Base-by-base conservation (phyloP, 2,113 vertebrate species). In the Castor canadensis region DNA sequence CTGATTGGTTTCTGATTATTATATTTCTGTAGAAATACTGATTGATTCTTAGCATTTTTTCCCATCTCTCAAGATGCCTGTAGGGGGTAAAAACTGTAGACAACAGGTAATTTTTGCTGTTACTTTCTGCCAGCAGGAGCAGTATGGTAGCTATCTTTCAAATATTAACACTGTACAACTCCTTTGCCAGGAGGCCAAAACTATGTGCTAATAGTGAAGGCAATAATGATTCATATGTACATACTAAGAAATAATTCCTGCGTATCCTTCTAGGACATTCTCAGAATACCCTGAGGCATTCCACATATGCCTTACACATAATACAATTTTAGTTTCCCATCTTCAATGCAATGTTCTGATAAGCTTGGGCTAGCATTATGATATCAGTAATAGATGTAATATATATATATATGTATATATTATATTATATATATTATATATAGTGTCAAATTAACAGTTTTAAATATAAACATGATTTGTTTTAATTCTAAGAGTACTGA, bases 1-100 rank as follows among this genome's bases (percentile, higher is more conserved):
- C 38, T 96, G 96, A 96, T 91, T 97, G 86, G 64, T 89, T 97
- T 96, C 88, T 95, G 91, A 96, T 96, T 95, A 91, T 94, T 95
- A 72, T 89, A 95, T 95, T 94, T 87, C 60, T 47, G 9, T 93
- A 54, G 79, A 64, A 87, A 89, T 64, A 87, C 47, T 97, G 94
- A 97, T 95, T 94, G 88, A 93, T 96, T 93, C 47, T 56, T 83
- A 56, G 43, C 64, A 69, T 84, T 89, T 80, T 69, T 62, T 69
- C 5, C 38, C 3, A 11, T 56, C 30, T 52, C n/a, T 73, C 7
- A 81, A 77, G n/a, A 62, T 86, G 58, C 49, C 52, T 95, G 76
- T 5, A 71, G 73, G 4, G n/a, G 40, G 77, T 49, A 52, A 64
- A 32, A 91, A 87, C 72, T 83, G 62, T 90, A n/a, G 85, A 82